Base-by-base conservation (phyloP, 2,888 invertebrate species). In the Isoperla grammatica region DNA sequence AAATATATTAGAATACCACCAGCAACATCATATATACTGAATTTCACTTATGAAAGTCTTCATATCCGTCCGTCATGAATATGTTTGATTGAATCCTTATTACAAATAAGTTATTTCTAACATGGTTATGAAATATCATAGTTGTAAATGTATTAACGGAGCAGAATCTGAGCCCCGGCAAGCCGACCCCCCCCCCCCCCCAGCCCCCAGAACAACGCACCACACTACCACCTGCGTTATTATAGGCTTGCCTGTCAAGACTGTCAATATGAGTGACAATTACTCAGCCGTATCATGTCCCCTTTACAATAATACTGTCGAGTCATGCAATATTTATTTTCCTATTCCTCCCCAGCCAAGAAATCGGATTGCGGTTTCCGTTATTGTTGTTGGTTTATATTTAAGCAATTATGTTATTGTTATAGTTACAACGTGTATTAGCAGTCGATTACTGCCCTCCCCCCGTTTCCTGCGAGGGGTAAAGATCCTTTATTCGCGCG, bases 341-440 rank as follows among this genome's bases (percentile, higher is more conserved):
- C n/a, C 56, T n/a, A 46, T 45, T 50, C n/a, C 53, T 22, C 22
- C 17, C 53, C 20, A 22, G 15, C 45, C 17, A 39, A 39, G 29
- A 56, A 60, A 57, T 58, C 48, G 35, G 61, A 58, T 58, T 61
- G 58, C 53, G 58, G 61, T 53, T 46, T 40, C 37, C 46, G 48
- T 56, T 58, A 59, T 59, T 59, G 57, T 59, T 59, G 56, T 49
- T 45, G 46, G 42, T 46, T 15, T 23, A 19, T 17, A 23, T 43
- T 40, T 39, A 53, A 53, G 53, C 53, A 53, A 53, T 53, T 53
- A 37, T 56, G 49, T 62, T 56, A 62, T 62, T 62, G 62, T 57
- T 59, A 59, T 53, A 45, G 56, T 59, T 56, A 53, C 62, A 57
- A 56, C 39, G 15, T 17, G 62, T 62, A 62, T 62, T 62, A 62